A percentile compares a stretch with the other conserved stretches of the same genome.
Evolutionary conservation across 1,140 invertebrate species (phyloP).

Genomic region (Orussus abietinus): DNA sequence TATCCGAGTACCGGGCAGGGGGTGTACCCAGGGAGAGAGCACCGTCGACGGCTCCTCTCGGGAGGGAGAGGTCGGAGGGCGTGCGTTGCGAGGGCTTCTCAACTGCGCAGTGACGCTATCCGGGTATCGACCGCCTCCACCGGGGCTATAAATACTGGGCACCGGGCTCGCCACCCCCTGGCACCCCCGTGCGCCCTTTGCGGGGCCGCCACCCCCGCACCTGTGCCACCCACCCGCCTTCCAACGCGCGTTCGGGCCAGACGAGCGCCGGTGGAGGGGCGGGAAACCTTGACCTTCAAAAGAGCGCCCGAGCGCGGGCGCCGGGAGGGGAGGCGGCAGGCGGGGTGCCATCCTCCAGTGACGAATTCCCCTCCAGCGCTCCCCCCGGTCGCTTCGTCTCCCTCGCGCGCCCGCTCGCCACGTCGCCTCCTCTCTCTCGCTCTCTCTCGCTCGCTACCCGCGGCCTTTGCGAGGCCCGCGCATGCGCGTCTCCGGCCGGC

Average conservation of each 20-base stretch:
- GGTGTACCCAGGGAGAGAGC: neutral
- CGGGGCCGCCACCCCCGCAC: conserved; percentile 10
- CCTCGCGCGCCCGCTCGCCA: too few relatives aligned
- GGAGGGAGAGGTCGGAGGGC: neutral
- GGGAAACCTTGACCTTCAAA: conserved; percentile 49
- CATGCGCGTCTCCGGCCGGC: too few relatives aligned
- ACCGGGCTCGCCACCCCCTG: conserved; percentile 35
- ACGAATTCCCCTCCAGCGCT: too few relatives aligned
- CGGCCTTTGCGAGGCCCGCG: too few relatives aligned
- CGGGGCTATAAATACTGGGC: conserved; percentile 48
- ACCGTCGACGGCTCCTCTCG: neutral
- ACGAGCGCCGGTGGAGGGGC: too few relatives aligned
- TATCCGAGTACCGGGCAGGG: too few relatives aligned
- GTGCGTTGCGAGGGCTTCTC: conserved; percentile 20
- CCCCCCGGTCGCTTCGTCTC: too few relatives aligned
- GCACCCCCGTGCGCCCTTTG: conserved; percentile 15
- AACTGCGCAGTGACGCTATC: conserved; percentile 48
- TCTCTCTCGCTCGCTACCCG: too few relatives aligned
- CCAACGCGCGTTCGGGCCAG: conserved; percentile 8
- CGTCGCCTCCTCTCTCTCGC: too few relatives aligned
- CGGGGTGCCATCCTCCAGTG: too few relatives aligned
- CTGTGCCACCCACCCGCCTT: conserved; percentile 14
- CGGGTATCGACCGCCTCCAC: conserved; percentile 45
- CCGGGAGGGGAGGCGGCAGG: too few relatives aligned
- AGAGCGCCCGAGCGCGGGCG: too few relatives aligned